A percentile compares a stretch with the other conserved stretches of the same genome.
phyloP scores from a whole-genome alignment of 2,113 vertebrate genomes.

The Cynoglossus semilaevis region DNA sequence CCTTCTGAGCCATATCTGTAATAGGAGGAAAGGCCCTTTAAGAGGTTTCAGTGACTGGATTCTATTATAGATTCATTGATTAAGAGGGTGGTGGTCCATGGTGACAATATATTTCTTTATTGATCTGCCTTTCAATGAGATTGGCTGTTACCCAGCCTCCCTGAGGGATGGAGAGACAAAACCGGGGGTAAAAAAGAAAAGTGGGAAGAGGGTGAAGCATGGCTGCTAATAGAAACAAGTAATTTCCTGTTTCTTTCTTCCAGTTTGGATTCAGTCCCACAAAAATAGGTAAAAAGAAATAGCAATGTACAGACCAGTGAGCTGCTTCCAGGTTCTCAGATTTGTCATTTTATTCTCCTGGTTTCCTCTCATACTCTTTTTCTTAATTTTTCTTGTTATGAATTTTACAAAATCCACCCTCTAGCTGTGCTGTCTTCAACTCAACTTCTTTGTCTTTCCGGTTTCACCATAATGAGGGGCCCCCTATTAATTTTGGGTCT shows the following conservation, averaged over 20 bases:
- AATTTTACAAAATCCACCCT: constrained; percentile 31
- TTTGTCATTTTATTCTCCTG: constrained; percentile 34
- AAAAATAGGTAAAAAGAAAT: constrained; percentile 1
- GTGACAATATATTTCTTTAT: constrained; percentile 77
- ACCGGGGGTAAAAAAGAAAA: constrained; percentile 1
- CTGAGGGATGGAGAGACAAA: constrained; percentile 37
- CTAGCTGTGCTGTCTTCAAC: constrained; percentile 13
- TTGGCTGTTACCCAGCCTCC: constrained; percentile 66
- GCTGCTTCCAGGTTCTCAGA: constrained; percentile 13
- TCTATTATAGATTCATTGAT: constrained; percentile 81
- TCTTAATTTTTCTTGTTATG: constrained; percentile 41
- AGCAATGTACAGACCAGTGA: constrained; percentile 7
- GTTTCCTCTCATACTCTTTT: constrained; percentile 24
- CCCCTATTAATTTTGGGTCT: constrained; percentile 70
- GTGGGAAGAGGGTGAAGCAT: constrained; percentile 33
- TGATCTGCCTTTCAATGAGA: constrained; percentile 77
- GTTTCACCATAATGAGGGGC: constrained; percentile 55
- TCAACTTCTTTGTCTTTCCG: constrained; percentile 60
- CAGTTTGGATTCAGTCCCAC: constrained; percentile 22
- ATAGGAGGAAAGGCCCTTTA: constrained; percentile 59
- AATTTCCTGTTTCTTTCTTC: constrained; percentile 67
- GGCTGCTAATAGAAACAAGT: constrained; percentile 52
- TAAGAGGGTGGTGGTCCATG: constrained; percentile 64
- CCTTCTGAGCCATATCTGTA: constrained; percentile 34
- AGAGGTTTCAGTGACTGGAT: constrained; percentile 57